Evolutionary conservation across 2,113 vertebrate genomes (phyloP).

Genomic region (Amia ocellicauda): DNA sequence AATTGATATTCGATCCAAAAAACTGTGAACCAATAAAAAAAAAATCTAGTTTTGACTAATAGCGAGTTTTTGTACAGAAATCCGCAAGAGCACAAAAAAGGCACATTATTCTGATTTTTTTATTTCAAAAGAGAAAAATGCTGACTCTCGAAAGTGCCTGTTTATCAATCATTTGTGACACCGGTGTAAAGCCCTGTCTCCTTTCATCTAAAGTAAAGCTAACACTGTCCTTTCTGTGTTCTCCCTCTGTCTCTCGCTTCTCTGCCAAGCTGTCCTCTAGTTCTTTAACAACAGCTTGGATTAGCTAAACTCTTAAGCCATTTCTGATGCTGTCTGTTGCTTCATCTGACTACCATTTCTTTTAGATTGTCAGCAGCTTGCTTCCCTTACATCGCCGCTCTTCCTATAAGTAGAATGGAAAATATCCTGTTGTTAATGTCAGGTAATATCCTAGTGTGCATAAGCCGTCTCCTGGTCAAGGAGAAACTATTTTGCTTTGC

Average conservation of each 20-base stretch:
- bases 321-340: constrained; percentile 38
- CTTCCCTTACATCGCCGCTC: constrained; percentile 44
- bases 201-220: constrained; percentile 34
- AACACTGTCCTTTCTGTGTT: background rate
- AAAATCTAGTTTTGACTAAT: constrained; percentile 50
- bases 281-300: constrained; percentile 30
- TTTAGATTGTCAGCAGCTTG: constrained; percentile 58
- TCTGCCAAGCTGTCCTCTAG: constrained; percentile 24
- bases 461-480: constrained; percentile 3
- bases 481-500: background rate
- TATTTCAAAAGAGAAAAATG: constrained; percentile 31
- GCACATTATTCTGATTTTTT: constrained; percentile 35
- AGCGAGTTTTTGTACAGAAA: constrained; percentile 35
- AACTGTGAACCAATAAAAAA: constrained; percentile 56
- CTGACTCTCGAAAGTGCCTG: constrained; percentile 71
- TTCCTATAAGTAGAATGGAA: constrained; percentile 53
- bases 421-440: constrained; percentile 36
- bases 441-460: constrained; percentile 49
- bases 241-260: constrained; percentile 12
- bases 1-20: constrained; percentile 34
- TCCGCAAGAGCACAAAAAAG: constrained; percentile 56
- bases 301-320: constrained; percentile 34
- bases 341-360: constrained; percentile 31
- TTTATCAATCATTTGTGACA: constrained; percentile 48
- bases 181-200: constrained; percentile 72